Evolutionary conservation across 2,888 invertebrate genomes (phyloP), one percentile per base, ranked within the genome.

Genomic region (Linnaemya vulpina): DNA sequence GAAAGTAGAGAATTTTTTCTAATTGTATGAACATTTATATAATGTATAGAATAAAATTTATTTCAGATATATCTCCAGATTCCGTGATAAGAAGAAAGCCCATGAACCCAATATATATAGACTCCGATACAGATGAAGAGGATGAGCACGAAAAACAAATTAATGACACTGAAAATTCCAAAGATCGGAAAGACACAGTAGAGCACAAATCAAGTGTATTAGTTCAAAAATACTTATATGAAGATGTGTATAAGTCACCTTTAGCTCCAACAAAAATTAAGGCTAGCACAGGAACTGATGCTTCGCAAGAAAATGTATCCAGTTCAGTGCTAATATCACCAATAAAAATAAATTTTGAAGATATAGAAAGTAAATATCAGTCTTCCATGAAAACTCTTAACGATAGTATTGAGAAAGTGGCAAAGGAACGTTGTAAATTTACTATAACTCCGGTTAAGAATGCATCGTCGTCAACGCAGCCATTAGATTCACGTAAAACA

Each of bases 31-130:
- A 20, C n/a, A n/a, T n/a, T n/a, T n/a, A n/a, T n/a, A n/a, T n/a
- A n/a, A n/a, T 5, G 1, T n/a, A 25, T 53, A 8, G 1, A 49
- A 46, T 20, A 55, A 51, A 30, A 20, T 25, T 22, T 22, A 53
- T 80, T 11, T 1, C 4, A 25, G n/a, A 20, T 11, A 35, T 53
- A 17, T 63, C 30, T 68, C 10, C 25, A 80, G 67, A 25, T 9
- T 10, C 20, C 3, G 0, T 11, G 22, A 43, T 68, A 20, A 81
- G 81, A 7, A 67, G 70, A 62, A 88, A 88, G 65, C 84, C 87
- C 10, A 88, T 87, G 51, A 91, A 91, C 82, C 91, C 91, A 11
- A 91, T 91, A 20, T 91, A 90, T 83, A 83, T 91, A 38, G 91
- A 91, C 81, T 91, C 91, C 0, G 90, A 90, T 22, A 89, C 90